Evolutionary conservation across 1,140 invertebrate genomes (phyloP).

Genomic region (Eueides isabella): DNA sequence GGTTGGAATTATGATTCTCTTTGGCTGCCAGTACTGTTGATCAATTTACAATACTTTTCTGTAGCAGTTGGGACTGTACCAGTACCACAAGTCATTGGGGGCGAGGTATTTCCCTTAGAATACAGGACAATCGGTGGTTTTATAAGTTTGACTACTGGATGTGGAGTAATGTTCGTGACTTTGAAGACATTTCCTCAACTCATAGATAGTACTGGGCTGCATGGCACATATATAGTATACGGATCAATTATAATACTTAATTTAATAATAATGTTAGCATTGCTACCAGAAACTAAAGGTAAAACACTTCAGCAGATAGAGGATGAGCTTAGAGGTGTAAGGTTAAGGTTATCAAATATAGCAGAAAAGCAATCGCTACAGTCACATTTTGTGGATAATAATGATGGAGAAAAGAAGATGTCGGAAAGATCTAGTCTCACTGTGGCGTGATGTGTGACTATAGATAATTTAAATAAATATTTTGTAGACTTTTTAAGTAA

Average conservation of each 20-base stretch:
- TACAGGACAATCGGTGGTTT: constrained; percentile 56
- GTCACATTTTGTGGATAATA: constrained; percentile 38
- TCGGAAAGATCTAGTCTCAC: constrained; percentile 42
- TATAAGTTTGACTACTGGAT: constrained; percentile 50
- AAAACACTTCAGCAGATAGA: constrained; percentile 68
- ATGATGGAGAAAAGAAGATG: constrained; percentile 51
- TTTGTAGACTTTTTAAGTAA: too few relatives aligned
- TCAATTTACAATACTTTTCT: constrained; percentile 60
- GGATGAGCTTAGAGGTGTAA: constrained; percentile 57
- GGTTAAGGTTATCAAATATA: constrained; percentile 46
- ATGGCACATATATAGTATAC: constrained; percentile 58
- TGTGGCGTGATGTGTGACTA: neutral
- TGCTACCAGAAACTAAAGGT: constrained; percentile 63
- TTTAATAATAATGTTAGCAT: constrained; percentile 49
- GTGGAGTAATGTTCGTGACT: constrained; percentile 26
- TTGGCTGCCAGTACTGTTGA: constrained; percentile 59
- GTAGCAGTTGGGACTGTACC: constrained; percentile 61
- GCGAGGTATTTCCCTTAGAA: constrained; percentile 62
- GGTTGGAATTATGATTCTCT: constrained; percentile 43
- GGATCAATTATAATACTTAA: constrained; percentile 46
- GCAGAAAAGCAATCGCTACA: constrained; percentile 48
- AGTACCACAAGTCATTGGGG: constrained; percentile 60
- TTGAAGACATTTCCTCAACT: constrained; percentile 16
- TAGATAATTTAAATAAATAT: neutral
- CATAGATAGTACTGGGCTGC: constrained; percentile 43